These are phyloP conservation scores for Xiphophorus maculatus DNA, from an alignment of 2,113 vertebrate genomes.

Conservation along the genomic window DNA sequence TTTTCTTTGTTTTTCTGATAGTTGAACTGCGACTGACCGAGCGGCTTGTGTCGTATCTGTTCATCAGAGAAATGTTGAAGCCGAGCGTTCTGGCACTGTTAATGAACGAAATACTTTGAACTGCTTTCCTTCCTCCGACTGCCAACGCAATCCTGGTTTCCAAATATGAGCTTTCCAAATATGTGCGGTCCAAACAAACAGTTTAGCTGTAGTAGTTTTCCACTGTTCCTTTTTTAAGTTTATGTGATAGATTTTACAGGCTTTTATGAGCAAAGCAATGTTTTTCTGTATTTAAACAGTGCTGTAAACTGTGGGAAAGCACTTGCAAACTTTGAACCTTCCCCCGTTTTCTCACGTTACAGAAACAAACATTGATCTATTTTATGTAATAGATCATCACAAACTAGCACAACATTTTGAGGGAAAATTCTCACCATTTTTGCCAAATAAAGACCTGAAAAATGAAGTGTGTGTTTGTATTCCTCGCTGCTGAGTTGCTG, in stretches of 20 bases:
- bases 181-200: conserved; percentile 14
- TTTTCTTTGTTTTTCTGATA: conserved; percentile 4
- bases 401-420: not conserved
- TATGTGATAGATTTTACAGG: not conserved
- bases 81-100: conserved; percentile 17
- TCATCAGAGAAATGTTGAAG: not conserved
- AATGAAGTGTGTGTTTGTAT: not conserved
- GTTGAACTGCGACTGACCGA: not conserved
- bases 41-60: conserved; percentile 1
- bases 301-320: not conserved
- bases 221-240: conserved; percentile 8
- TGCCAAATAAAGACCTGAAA: not conserved
- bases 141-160: conserved; percentile 37
- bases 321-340: not conserved
- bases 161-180: not conserved
- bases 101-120: conserved; percentile 32
- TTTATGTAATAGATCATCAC: not conserved
- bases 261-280: not conserved
- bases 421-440: not conserved
- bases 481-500: not conserved
- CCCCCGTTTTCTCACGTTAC: not conserved
- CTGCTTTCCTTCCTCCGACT: conserved; percentile 26
- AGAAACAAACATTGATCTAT: not conserved
- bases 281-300: not conserved
- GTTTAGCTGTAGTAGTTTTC: conserved; percentile 13